Evolutionary conservation across 2,797 vertebrate genomes (phyloP), one percentile per base, ranked within the genome.

Genomic region (Megaceryle alcyon): DNA sequence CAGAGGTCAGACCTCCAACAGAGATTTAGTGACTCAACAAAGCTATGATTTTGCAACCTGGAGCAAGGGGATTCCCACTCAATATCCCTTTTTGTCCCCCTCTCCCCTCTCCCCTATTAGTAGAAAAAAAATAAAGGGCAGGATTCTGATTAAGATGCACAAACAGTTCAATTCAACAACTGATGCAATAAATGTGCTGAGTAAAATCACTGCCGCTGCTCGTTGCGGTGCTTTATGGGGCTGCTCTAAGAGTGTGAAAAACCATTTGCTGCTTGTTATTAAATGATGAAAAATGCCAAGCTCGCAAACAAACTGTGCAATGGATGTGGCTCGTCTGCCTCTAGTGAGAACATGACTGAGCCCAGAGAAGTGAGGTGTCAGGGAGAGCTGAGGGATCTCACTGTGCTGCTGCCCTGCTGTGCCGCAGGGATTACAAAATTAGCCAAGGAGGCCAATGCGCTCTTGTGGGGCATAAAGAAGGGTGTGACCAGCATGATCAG

Each of bases 211-310:
- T 61, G 84, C 90, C 87, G 77, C 39, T 83, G 84, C 90, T 86
- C 3, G 9, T 86, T 83, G 70, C 12, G 4, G 69, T 91, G 94
- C 90, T 94, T 81, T 78, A 66, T 78, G 90, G 87, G 89, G 78
- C 90, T 92, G 84, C 87, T 94, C 69, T 53, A 46, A 76, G 87
- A 66, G 73, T 22, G 65, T 73, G 94, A 91, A 81, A 78, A 92
- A 54, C 81, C 11, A 5, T 48, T 92, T 78, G 90, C 94, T 96
- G 90, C 77, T 68, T 72, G 33, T 95, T 68, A 75, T 70, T 90
- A 78, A 83, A 82, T 29, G 87, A 68, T 91, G 92, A 80, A 56
- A 94, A 92, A 88, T 54, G 90, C 81, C 92, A 81, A n/a, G 75
- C 33, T 82, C 33, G 2, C 92, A 54, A 82, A 90, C 60, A 73